Evolutionary conservation across 2,888 invertebrate species (phyloP).

Genomic region (Lathronympha strigana): DNA sequence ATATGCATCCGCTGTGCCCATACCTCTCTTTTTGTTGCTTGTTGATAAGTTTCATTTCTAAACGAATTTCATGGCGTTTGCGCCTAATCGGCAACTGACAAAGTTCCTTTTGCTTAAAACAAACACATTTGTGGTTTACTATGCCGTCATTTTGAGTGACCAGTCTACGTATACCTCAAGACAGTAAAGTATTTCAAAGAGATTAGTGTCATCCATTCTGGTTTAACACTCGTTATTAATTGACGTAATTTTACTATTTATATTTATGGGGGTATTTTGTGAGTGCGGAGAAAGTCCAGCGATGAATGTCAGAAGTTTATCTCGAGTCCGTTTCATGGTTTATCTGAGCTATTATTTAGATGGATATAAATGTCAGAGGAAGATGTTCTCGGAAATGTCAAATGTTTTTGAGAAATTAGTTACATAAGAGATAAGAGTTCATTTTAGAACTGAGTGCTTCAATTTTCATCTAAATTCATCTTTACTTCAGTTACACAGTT

Average conservation of each 20-base stretch:
- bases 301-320: conserved; percentile 34
- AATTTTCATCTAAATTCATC: too few relatives aligned
- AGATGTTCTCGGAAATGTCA: not conserved
- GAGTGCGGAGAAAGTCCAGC: conserved; percentile 29
- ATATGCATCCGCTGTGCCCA: too few relatives aligned
- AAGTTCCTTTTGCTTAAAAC: too few relatives aligned
- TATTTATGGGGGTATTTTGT: conserved; percentile 37
- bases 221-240: conserved; percentile 25
- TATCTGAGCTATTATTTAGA: conserved; percentile 30
- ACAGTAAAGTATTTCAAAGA: not conserved
- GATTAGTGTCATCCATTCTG: not conserved
- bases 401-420: not conserved
- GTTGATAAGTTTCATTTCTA: too few relatives aligned
- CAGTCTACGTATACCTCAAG: conserved; percentile 3
- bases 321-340: conserved; percentile 21
- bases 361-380: conserved; percentile 18
- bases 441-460: too few relatives aligned
- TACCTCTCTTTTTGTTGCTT: too few relatives aligned
- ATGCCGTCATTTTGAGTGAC: conserved; percentile 22
- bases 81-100: too few relatives aligned
- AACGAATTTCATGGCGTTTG: too few relatives aligned
- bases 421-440: not conserved
- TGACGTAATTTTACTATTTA: conserved; percentile 35
- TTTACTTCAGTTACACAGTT: too few relatives aligned
- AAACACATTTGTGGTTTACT: not conserved